Base-by-base conservation (phyloP, 64 coral and sea anemone genomes). In the Dendronephthya gigantea region DNA sequence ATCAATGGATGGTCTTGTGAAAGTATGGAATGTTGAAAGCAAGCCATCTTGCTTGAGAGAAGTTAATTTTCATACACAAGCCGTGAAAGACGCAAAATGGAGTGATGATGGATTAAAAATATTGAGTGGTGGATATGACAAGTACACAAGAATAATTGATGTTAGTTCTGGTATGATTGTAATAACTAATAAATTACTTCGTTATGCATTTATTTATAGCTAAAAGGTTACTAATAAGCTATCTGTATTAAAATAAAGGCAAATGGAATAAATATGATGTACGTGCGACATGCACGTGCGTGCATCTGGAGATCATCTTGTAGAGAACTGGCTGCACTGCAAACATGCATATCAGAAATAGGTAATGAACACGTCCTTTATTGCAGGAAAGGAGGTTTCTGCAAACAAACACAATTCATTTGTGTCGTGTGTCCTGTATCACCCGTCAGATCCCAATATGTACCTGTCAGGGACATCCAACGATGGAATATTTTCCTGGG, bases 111-210 rank as follows among this genome's bases (percentile, higher is more conserved):
- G 92, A 10, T 84, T 25, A 16, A 49, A 87, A 83, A 48, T 93
- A 13, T 70, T 98, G 16, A 98, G 92, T 84, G 91, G 92, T 93
- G 89, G 95, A 5, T 98, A 93, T 93, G 95, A 98, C 70, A 93
- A 91, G 36, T 83, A 62, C 83, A 84, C 89, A 27, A 98, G 90
- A 48, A 76, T 98, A 41, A 75, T 87, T 40, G 88, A 93, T 49
- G n/a, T 91, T 55, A 81, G 93, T 62, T 89, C 86, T 56, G 95
- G 92, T 98, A 83, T 31, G 58, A 35, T n/a, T 1, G 32, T 14
- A 40, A 28, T 11, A 35, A 39, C 10, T 51, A 14, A 9, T 9
- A 17, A 43, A 23, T 83, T 84, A 28, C 10, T 23, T n/a, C n/a
- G n/a, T n/a, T n/a, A n/a, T n/a, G n/a, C n/a, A n/a, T n/a, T n/a